These are phyloP conservation scores for Lamellibrachia columna DNA, from an alignment of 2,888 invertebrate genomes.

Conservation along the genomic window DNA sequence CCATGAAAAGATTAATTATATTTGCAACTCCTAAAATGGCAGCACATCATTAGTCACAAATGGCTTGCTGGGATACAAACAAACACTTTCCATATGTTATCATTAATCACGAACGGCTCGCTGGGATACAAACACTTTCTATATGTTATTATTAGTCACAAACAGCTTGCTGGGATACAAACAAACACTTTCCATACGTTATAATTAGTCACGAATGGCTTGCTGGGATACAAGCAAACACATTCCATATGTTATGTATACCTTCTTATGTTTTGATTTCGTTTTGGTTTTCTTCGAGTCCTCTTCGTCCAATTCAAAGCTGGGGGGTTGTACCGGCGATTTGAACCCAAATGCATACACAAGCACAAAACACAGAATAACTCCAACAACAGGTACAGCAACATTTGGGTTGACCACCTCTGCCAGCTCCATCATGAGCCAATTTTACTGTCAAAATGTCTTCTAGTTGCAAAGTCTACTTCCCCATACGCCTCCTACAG, in stretches of 20 bases:
- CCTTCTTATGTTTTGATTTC: conserved; percentile 33
- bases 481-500: conserved; percentile 11
- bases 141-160: too few species aligned
- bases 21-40: not conserved
- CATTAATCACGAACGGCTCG: too few species aligned
- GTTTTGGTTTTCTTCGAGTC: conserved; percentile 28
- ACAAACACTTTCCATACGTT: not conserved
- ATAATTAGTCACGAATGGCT: not conserved
- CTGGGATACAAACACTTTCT: too few species aligned
- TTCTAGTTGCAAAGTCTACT: conserved; percentile 16
- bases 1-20: not conserved
- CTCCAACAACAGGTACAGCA: conserved; percentile 72
- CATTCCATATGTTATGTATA: conserved; percentile 18
- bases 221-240: not conserved
- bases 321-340: conserved; percentile 78
- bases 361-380: conserved; percentile 77
- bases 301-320: conserved; percentile 37
- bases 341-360: conserved; percentile 84
- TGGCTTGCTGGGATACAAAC: too few species aligned
- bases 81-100: too few species aligned
- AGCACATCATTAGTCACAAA: not conserved
- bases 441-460: conserved; percentile 3
- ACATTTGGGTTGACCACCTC: conserved; percentile 68
- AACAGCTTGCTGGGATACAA: not conserved
- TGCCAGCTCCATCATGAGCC: conserved; percentile 54